Evolutionary conservation across 2,797 vertebrate species (phyloP), one percentile per base, ranked within the genome.

Genomic region (Chelonia mydas): DNA sequence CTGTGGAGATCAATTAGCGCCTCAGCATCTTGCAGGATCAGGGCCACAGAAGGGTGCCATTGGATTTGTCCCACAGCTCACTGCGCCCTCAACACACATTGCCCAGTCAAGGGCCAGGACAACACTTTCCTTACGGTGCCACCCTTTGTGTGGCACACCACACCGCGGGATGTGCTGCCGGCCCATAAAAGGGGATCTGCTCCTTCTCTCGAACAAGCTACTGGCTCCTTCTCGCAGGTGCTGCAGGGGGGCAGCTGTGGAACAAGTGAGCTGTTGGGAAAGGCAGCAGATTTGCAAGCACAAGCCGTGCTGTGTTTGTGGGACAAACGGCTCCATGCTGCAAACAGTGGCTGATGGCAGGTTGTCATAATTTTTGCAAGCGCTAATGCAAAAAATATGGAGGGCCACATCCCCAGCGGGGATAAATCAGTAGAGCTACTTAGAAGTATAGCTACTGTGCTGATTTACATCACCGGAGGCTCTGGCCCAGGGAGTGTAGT

Each of bases 181-280:
- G 33, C 7, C 5, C 16, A n/a, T 37, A 68, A n/a, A 68, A 37
- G 33, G 33, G 16, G 61, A 19, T 19, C 33, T 19, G 61, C 33
- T 1, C 16, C 61, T 65, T n/a, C 16, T n/a, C 16, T 33, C 4
- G 7, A 17, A 21, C 17, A 1, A 72, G n/a, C 2, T 9, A 23
- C 65, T 6, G n/a, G 8, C 5, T 37, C n/a, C n/a, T 72, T 72
- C n/a, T 72, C 17, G 23, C 65, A 72, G 65, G 33, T 2, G n/a
- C n/a, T 6, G 65, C 19, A 41, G 6, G 65, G 65, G 65, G 10
- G n/a, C 19, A 37, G 31, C n/a, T 68, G 65, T 10, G 65, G 33
- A 9, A 10, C 2, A 3, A 37, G n/a, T 10, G 65, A 21, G n/a
- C n/a, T 23, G 65, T 5, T 21, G 65, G 65, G n/a, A 72, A n/a